Evolutionary conservation across 2,113 vertebrate genomes (phyloP).

Genomic region (Neoarius graeffei): DNA sequence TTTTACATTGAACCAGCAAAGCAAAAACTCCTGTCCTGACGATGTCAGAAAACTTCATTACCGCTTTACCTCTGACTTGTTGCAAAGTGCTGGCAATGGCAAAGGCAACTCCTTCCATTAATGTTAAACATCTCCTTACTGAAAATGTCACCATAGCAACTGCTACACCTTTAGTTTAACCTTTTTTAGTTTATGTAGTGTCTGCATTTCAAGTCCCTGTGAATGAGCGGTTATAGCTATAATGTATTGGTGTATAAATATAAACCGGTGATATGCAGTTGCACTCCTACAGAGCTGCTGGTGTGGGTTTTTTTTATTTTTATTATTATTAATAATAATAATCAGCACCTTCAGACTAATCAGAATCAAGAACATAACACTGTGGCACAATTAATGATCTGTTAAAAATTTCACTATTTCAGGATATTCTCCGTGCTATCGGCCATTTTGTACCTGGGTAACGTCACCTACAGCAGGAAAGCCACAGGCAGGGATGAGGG

Average conservation of each 20-base stretch:
- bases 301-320: neutral
- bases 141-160: too few relatives aligned
- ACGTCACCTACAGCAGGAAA: slow-evolving; percentile 88
- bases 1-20: too few relatives aligned
- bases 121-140: too few relatives aligned
- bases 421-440: slow-evolving; percentile 97
- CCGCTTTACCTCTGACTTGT: too few relatives aligned
- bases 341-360: neutral
- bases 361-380: neutral
- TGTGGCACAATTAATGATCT: neutral
- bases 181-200: too few relatives aligned
- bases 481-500: slow-evolving; percentile 92
- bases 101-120: too few relatives aligned
- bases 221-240: neutral
- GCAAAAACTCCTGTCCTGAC: too few relatives aligned
- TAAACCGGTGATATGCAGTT: neutral
- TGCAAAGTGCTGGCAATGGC: too few relatives aligned
- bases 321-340: too few relatives aligned
- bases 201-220: neutral
- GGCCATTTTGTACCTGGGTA: slow-evolving; percentile 95
- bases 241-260: neutral
- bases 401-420: slow-evolving; percentile 19
- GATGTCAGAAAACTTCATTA: too few relatives aligned
- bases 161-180: too few relatives aligned
- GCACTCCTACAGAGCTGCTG: neutral